These are phyloP conservation scores for Physella acuta DNA, from an alignment of 1,140 invertebrate species.

Conservation along the genomic window DNA sequence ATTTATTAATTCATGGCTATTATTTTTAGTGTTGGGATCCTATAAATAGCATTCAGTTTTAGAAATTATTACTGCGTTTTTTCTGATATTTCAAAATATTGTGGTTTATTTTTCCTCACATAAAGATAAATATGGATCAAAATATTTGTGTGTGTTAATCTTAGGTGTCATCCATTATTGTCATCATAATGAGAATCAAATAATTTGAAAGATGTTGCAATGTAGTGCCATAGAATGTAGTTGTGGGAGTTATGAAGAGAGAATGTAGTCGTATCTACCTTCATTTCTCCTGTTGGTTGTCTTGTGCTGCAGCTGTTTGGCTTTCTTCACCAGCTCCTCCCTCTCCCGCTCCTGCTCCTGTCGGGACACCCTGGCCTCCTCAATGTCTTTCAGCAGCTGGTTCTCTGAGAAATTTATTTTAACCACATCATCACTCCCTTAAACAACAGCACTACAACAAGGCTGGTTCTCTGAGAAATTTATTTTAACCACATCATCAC, in stretches of 20 bases:
- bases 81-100: too few relatives aligned
- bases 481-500: too few relatives aligned
- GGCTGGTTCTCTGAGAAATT: too few relatives aligned
- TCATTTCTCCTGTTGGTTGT: slow-evolving; percentile 56
- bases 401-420: slow-evolving; percentile 53
- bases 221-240: neutral
- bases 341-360: slow-evolving; percentile 47
- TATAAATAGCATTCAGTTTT: too few relatives aligned
- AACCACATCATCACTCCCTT: too few relatives aligned
- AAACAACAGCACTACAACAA: too few relatives aligned
- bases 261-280: slow-evolving; percentile 40
- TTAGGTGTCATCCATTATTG: neutral
- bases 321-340: slow-evolving; percentile 57
- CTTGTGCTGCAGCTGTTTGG: slow-evolving; percentile 55
- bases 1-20: too few relatives aligned
- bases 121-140: too few relatives aligned
- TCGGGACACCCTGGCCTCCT: slow-evolving; percentile 42
- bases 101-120: too few relatives aligned
- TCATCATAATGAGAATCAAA: neutral
- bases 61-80: too few relatives aligned
- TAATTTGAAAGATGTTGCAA: too few relatives aligned
- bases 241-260: neutral
- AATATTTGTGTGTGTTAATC: neutral
- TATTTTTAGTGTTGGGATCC: too few relatives aligned
- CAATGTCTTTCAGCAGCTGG: slow-evolving; percentile 46